phyloP scores from a whole-genome alignment of 2,797 vertebrate species.

The Lagorchestes hirsutus region DNA sequence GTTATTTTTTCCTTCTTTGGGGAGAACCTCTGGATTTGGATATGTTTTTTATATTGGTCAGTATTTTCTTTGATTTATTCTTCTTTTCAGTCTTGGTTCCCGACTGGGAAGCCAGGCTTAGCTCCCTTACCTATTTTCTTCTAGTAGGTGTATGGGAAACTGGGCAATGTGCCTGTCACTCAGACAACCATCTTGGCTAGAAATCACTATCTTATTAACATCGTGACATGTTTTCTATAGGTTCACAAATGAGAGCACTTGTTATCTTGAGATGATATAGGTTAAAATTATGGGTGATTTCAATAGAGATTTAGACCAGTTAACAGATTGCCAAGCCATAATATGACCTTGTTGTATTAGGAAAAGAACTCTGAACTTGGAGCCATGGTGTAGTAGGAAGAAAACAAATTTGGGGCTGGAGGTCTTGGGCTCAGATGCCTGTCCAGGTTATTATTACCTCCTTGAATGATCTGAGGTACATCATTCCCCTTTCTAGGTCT shows the following conservation, averaged over 20 bases:
- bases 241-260: neutral
- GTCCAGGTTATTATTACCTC: neutral
- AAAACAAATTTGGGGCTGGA: neutral
- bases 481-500: neutral
- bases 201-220: neutral
- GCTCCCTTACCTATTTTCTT: neutral
- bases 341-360: neutral
- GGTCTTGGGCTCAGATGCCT: neutral
- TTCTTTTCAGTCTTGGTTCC: neutral
- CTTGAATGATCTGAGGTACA: neutral
- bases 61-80: neutral
- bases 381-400: neutral
- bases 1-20: neutral
- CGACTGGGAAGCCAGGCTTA: neutral
- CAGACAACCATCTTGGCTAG: neutral
- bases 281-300: neutral
- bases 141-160: neutral
- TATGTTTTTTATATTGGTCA: neutral
- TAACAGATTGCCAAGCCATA: neutral
- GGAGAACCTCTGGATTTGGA: neutral
- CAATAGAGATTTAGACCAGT: neutral
- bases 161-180: neutral
- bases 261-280: neutral
- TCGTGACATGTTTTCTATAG: neutral
- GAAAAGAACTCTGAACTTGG: neutral